A percentile compares a stretch with the other conserved stretches of the same genome.
phyloP scores from a whole-genome alignment of 92 coral and sea anemone species.

The Palythoa grandiflora region DNA sequence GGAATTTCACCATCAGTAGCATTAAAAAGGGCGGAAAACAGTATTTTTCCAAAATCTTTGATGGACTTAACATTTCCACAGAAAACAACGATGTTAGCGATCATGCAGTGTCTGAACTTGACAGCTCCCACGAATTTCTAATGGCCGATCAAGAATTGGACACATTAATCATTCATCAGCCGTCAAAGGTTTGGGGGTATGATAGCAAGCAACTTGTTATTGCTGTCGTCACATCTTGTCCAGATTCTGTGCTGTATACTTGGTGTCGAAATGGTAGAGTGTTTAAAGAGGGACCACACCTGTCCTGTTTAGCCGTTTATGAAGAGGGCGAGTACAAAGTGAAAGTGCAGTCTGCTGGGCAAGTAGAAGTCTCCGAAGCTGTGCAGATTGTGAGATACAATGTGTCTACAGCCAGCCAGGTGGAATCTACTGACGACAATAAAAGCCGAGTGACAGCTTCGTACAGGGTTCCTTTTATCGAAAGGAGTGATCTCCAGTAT shows the following conservation, averaged over 20 bases:
- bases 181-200: not conserved
- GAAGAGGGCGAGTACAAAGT: not conserved
- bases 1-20: not conserved
- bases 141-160: not conserved
- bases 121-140: not conserved
- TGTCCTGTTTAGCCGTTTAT: not conserved
- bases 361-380: conserved; percentile 11
- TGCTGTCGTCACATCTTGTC: not conserved
- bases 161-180: not conserved
- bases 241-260: not conserved
- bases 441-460: not conserved
- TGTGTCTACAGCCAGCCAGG: not conserved
- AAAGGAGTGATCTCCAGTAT: conserved; percentile 28
- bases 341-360: conserved; percentile 13
- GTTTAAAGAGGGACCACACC: not conserved
- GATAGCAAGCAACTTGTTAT: not conserved
- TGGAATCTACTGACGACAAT: not conserved
- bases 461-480: conserved; percentile 30
- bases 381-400: not conserved
- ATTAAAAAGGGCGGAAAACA: not conserved
- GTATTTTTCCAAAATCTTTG: not conserved
- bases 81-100: not conserved
- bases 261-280: not conserved
- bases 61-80: not conserved
- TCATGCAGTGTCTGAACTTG: not conserved